Evolutionary conservation across 1,140 invertebrate genomes (phyloP).

Genomic region (Copidosoma floridanum): DNA sequence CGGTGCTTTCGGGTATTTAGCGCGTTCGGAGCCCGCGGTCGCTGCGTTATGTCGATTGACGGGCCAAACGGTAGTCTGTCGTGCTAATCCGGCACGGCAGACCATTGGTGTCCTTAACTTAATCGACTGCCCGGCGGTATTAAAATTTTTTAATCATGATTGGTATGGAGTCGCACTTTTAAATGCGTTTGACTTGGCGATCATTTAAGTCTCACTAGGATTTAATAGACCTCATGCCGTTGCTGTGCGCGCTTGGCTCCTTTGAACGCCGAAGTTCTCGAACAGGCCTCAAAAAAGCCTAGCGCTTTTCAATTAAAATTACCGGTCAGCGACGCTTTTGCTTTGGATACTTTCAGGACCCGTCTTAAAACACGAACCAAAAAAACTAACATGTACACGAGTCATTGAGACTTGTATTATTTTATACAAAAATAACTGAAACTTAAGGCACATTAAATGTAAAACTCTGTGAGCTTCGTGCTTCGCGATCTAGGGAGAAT

Average conservation of each 20-base stretch:
- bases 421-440: neutral
- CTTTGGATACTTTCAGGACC: conserved; percentile 69
- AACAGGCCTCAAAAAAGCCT: no score
- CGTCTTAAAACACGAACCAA: conserved; percentile 95
- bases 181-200: no score
- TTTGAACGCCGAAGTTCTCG: conserved; percentile 52
- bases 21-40: conserved; percentile 44
- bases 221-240: conserved; percentile 41
- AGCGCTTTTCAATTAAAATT: no score
- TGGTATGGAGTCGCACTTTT: no score
- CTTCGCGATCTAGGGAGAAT: no score
- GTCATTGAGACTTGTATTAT: conserved; percentile 72
- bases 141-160: no score
- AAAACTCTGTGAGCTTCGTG: conserved; percentile 51
- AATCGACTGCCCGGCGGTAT: no score
- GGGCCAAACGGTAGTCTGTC: conserved; percentile 39
- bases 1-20: conserved; percentile 35
- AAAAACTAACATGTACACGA: conserved; percentile 83
- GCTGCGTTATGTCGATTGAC: conserved; percentile 52
- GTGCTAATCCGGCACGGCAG: neutral
- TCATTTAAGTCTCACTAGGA: conserved; percentile 37
- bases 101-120: no score
- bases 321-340: conserved; percentile 55
- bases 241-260: conserved; percentile 41
- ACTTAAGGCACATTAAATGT: conserved; percentile 62